Conservation (phyloP, 35 echinoderm and acorn worm species). For the Acanthaster planci region DNA sequence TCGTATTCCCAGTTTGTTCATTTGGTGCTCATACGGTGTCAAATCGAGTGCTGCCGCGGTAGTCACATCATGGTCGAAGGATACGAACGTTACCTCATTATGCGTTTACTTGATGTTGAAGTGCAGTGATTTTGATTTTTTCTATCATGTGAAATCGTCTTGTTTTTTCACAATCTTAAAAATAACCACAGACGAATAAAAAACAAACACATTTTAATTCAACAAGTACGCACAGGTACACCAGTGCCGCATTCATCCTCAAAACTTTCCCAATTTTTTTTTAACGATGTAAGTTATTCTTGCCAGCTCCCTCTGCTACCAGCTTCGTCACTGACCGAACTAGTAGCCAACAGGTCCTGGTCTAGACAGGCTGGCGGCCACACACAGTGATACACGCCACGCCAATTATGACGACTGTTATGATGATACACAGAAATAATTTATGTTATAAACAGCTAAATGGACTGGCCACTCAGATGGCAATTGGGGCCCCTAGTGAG, state of each 20-base stretch:
- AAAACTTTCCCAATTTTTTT: background rate
- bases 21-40: no score
- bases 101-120: no score
- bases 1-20: no score
- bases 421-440: conserved; percentile 13
- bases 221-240: background rate
- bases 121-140: no score
- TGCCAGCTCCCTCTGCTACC: background rate
- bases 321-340: background rate
- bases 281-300: background rate
- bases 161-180: no score
- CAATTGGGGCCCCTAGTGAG: background rate
- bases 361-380: conserved; percentile 2
- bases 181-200: background rate
- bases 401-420: conserved; percentile 4
- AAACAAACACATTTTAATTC: background rate
- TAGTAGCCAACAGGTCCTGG: background rate
- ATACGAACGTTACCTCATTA: no score
- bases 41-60: no score
- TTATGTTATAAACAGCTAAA: background rate
- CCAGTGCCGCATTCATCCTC: background rate
- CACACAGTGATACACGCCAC: conserved; percentile 5
- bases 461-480: background rate
- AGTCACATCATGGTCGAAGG: no score
- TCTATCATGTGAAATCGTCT: no score